Conservation (phyloP, 2,888 invertebrate species). For the Tetragonula carbonaria region DNA sequence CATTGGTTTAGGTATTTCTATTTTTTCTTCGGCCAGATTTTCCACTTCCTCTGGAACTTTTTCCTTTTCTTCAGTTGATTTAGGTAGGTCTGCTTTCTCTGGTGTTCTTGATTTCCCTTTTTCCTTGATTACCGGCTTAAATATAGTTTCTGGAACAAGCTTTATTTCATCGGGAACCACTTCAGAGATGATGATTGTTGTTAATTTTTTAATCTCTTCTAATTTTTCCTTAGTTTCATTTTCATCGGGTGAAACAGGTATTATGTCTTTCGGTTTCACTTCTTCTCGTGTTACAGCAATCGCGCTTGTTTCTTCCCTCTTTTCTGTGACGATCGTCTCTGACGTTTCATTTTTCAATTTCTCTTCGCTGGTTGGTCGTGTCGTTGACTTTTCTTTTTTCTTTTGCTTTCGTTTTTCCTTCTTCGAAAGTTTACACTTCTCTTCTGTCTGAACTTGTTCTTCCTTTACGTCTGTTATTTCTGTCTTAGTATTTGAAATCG, state of each 20-base stretch:
- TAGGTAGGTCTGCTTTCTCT: neutral
- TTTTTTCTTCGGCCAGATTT: conserved; percentile 7
- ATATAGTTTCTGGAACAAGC: conserved; percentile 29
- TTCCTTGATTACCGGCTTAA: neutral
- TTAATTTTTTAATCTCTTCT: neutral
- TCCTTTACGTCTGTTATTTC: neutral
- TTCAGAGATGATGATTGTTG: neutral
- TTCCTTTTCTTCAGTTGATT: conserved; percentile 11
- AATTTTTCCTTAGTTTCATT: neutral
- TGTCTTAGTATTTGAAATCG: conserved; percentile 30
- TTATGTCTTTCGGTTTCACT: neutral
- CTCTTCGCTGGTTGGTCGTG: conserved; percentile 40
- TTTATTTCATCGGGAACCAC: conserved; percentile 25
- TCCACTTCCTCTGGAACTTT: neutral
- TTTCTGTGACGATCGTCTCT: neutral
- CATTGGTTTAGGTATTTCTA: neutral
- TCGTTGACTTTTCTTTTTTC: conserved; percentile 28
- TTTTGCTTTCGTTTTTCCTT: conserved; percentile 45
- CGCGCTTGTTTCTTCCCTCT: neutral
- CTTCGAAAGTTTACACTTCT: conserved; percentile 28
- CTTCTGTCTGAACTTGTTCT: conserved; percentile 1
- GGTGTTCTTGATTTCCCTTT: neutral
- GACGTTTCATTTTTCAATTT: conserved; percentile 32
- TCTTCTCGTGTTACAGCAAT: neutral
- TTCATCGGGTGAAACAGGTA: neutral